Evolutionary conservation across 2,888 invertebrate species (phyloP).

Genomic region (Crossocerus cetratus): DNA sequence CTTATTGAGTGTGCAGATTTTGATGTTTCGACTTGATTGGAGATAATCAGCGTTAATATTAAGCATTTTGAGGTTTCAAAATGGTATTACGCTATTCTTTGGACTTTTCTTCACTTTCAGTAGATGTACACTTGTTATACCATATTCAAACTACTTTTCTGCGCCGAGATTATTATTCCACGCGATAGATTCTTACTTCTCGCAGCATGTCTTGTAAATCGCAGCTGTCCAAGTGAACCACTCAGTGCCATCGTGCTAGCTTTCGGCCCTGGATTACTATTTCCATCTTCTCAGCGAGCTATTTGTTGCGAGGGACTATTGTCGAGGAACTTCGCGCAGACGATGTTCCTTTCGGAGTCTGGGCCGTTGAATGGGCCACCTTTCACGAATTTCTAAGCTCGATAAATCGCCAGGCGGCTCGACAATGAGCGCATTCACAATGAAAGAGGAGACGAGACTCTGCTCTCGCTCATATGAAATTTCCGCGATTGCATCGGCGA

Average conservation of each 20-base stretch:
- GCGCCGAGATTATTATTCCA: too few relatives aligned
- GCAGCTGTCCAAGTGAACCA: neutral
- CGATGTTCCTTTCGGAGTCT: neutral
- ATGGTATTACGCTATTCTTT: too few relatives aligned
- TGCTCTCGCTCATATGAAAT: conserved; percentile 18
- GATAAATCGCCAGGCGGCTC: conserved; percentile 10
- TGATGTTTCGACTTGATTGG: too few relatives aligned
- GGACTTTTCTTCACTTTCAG: too few relatives aligned
- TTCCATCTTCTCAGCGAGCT: neutral
- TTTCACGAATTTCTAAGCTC: conserved; percentile 14
- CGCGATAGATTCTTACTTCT: too few relatives aligned
- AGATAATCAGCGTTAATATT: too few relatives aligned
- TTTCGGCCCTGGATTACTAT: neutral
- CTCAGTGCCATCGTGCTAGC: neutral
- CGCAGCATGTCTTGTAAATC: too few relatives aligned
- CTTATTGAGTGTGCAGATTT: too few relatives aligned
- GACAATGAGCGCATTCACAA: conserved; percentile 17
- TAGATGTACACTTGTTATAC: too few relatives aligned
- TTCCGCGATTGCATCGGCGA: conserved; percentile 32
- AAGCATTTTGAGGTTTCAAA: too few relatives aligned
- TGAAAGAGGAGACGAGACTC: neutral
- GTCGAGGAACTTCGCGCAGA: neutral
- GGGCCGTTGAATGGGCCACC: neutral
- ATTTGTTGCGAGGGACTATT: neutral
- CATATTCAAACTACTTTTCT: too few relatives aligned